These are phyloP conservation scores for Latrodectus hesperus DNA, from an alignment of 2,888 invertebrate genomes.

Conservation along the genomic window DNA sequence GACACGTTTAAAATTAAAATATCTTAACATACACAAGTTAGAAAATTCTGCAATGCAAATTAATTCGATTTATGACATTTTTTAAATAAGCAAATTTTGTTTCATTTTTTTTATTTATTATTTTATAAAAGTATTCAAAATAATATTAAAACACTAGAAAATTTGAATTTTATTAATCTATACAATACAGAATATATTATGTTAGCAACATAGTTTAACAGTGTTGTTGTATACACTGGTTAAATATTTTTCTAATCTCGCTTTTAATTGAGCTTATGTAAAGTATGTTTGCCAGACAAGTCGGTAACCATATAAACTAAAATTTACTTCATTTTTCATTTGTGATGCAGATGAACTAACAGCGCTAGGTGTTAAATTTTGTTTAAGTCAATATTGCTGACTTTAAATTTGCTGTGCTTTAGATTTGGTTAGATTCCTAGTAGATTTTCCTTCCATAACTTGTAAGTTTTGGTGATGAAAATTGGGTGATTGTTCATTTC, in stretches of 20 bases:
- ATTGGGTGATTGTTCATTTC: conserved; percentile 51
- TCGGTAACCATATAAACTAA: conserved; percentile 75
- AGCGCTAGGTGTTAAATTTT: conserved; percentile 54
- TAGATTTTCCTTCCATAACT: conserved; percentile 38
- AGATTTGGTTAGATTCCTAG: conserved; percentile 34
- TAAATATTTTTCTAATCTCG: conserved; percentile 70
- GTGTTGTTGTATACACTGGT: conserved; percentile 49
- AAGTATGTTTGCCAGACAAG: conserved; percentile 75
- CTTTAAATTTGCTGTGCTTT: conserved; percentile 30
- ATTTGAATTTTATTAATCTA: no score
- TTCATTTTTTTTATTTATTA: no score
- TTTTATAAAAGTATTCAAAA: no score
- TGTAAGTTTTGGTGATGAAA: conserved; percentile 53
- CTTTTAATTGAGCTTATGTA: conserved; percentile 74
- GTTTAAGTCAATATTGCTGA: conserved; percentile 39
- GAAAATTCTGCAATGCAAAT: no score
- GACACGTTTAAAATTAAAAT: no score
- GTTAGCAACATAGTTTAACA: no score
- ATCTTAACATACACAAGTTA: no score
- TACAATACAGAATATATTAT: no score
- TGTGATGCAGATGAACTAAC: conserved; percentile 52
- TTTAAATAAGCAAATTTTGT: no score
- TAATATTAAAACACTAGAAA: no score
- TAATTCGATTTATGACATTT: no score
- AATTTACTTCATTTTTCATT: conserved; percentile 72